Evolutionary conservation across 2,888 invertebrate species (phyloP).

Genomic region (Noctua janthe): DNA sequence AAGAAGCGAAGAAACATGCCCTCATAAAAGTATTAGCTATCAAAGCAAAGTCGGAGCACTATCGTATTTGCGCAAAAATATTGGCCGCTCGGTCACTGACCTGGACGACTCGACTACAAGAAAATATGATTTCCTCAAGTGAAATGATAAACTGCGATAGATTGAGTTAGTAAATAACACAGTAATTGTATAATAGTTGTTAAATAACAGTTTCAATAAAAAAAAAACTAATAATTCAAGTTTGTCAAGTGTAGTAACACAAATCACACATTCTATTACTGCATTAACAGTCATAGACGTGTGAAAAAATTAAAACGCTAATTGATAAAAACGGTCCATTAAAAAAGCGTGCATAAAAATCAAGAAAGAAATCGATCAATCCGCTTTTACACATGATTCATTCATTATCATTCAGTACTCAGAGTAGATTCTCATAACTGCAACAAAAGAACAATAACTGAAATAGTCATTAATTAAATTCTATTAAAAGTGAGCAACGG

Average conservation of each 20-base stretch:
- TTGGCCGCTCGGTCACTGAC: constrained; percentile 11
- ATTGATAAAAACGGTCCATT: constrained; percentile 50
- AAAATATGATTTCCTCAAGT: constrained; percentile 14
- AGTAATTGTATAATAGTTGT: constrained; percentile 23
- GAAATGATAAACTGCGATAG: constrained; percentile 35
- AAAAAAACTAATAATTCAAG: constrained; percentile 11
- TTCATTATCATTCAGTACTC: constrained; percentile 63
- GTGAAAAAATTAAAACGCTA: constrained; percentile 55
- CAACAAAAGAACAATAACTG: constrained; percentile 70
- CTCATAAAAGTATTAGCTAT: background rate
- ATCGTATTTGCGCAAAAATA: constrained; percentile 11
- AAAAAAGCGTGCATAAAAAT: constrained; percentile 56
- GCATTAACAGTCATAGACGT: constrained; percentile 42
- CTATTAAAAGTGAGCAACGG: constrained; percentile 74
- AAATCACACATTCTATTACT: constrained; percentile 32
- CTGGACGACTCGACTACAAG: background rate
- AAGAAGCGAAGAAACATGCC: background rate
- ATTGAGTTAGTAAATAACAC: constrained; percentile 14
- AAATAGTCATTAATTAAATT: constrained; percentile 77
- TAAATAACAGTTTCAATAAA: constrained; percentile 12
- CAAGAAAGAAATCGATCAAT: constrained; percentile 62
- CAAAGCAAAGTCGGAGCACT: constrained; percentile 4
- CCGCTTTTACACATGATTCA: constrained; percentile 59
- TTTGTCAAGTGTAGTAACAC: constrained; percentile 37
- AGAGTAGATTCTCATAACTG: constrained; percentile 67